Conservation (phyloP, 2,113 vertebrate genomes). For the Gobiocypris rarus region DNA sequence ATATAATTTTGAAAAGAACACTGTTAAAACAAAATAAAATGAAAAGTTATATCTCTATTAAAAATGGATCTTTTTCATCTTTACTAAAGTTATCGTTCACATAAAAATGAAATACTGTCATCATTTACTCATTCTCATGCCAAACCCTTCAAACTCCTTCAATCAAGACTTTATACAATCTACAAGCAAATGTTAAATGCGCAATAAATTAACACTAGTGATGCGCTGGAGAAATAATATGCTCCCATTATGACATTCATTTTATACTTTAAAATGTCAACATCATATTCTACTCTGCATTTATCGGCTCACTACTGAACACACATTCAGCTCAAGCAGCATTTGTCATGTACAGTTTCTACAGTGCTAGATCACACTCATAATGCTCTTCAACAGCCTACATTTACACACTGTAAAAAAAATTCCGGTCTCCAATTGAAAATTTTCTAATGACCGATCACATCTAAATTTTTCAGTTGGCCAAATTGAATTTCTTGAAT, state of each 20-base stretch:
- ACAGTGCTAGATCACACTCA: constrained; percentile 7
- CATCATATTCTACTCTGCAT: background rate
- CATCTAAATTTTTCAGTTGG: too few relatives aligned
- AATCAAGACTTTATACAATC: constrained; percentile 7
- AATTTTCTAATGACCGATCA: too few relatives aligned
- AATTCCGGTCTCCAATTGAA: too few relatives aligned
- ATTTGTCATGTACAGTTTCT: constrained; percentile 11
- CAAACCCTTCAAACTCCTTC: too few relatives aligned
- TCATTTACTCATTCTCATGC: too few relatives aligned
- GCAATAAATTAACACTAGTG: constrained; percentile 49
- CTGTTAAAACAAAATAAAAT: background rate
- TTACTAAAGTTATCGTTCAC: background rate
- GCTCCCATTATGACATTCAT: constrained; percentile 41
- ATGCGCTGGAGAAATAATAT: constrained; percentile 7
- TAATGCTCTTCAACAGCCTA: background rate
- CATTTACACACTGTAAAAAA: too few relatives aligned
- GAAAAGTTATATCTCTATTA: background rate
- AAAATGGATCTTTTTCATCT: background rate
- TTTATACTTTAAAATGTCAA: background rate
- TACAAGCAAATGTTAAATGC: constrained; percentile 4
- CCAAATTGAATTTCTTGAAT: too few relatives aligned
- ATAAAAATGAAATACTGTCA: background rate
- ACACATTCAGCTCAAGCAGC: constrained; percentile 10
- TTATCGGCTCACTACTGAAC: constrained; percentile 13
- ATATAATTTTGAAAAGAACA: background rate